These are phyloP conservation scores for Deroplatys truncata DNA, from an alignment of 2,888 invertebrate genomes.

Conservation along the genomic window DNA sequence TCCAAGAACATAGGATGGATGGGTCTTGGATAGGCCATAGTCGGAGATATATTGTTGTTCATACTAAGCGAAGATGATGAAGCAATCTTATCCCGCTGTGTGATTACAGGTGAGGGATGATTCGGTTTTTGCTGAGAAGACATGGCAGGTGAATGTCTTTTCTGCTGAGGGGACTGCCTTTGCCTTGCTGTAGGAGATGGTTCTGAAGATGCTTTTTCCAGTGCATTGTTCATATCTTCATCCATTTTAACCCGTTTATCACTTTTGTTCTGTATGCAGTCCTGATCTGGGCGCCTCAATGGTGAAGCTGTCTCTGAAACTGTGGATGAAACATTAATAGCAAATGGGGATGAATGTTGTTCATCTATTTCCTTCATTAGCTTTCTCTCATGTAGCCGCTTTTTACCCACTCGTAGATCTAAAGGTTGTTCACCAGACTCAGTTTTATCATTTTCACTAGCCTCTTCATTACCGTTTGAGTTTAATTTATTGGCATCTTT, in stretches of 20 bases:
- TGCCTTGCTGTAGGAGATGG: not conserved
- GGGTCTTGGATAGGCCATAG: constrained; percentile 75
- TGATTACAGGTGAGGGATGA: not conserved
- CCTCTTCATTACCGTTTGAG: constrained; percentile 34
- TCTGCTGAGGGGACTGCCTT: not conserved
- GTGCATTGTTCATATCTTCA: not conserved
- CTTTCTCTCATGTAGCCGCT: constrained; percentile 43
- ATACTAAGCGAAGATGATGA: constrained; percentile 34
- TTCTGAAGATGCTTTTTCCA: not conserved
- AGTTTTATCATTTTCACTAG: constrained; percentile 44
- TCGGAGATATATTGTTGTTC: constrained; percentile 46
- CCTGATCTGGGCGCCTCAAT: not conserved
- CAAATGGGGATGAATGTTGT: not conserved
- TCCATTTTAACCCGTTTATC: not conserved
- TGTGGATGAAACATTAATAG: not conserved
- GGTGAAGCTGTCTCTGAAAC: not conserved
- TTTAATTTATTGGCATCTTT: constrained; percentile 39
- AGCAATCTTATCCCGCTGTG: not conserved
- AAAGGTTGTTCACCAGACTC: constrained; percentile 61
- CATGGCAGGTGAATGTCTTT: constrained; percentile 40
- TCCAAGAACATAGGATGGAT: constrained; percentile 76
- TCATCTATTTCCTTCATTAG: not conserved
- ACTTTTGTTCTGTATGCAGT: not conserved
- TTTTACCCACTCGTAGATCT: constrained; percentile 64
- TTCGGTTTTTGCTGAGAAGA: constrained; percentile 32